Percentiles rank a stretch among this genome's conserved stretches.
Evolutionary conservation across 2,888 invertebrate genomes (phyloP).

Genomic region (Uropetala carovei): DNA sequence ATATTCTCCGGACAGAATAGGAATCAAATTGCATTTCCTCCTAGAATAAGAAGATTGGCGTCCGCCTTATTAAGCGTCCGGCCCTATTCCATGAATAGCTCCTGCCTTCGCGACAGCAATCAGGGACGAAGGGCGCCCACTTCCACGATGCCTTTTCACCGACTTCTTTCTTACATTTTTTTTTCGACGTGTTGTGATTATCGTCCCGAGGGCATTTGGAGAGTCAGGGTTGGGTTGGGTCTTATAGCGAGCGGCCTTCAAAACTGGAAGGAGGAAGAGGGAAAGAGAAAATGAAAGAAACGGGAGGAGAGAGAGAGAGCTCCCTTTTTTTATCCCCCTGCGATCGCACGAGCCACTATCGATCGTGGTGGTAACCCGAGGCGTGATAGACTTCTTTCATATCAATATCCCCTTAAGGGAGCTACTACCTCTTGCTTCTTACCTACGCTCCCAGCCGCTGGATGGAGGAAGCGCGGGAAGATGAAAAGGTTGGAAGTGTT

Average conservation of each 20-base stretch:
- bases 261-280: not conserved
- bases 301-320: not conserved
- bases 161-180: not conserved
- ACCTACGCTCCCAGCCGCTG: not conserved
- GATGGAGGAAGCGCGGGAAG: not conserved
- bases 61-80: not conserved
- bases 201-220: not conserved
- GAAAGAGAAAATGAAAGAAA: not conserved
- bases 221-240: not conserved
- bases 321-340: not conserved
- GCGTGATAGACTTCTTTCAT: constrained; percentile 6
- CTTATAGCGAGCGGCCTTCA: not conserved
- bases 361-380: constrained; percentile 3
- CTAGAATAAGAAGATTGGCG: not conserved
- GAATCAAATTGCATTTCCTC: constrained; percentile 19
- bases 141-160: not conserved
- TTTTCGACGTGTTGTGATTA: constrained; percentile 46
- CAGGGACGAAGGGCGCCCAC: not conserved
- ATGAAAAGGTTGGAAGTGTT: not conserved
- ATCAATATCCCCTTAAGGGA: constrained; percentile 34
- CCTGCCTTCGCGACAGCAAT: not conserved
- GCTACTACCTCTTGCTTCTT: not conserved
- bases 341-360: constrained; percentile 30
- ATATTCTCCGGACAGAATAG: not conserved
- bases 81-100: not conserved